Evolutionary conservation across 1,140 invertebrate species (phyloP).

Genomic region (Ridgeia piscesae): DNA sequence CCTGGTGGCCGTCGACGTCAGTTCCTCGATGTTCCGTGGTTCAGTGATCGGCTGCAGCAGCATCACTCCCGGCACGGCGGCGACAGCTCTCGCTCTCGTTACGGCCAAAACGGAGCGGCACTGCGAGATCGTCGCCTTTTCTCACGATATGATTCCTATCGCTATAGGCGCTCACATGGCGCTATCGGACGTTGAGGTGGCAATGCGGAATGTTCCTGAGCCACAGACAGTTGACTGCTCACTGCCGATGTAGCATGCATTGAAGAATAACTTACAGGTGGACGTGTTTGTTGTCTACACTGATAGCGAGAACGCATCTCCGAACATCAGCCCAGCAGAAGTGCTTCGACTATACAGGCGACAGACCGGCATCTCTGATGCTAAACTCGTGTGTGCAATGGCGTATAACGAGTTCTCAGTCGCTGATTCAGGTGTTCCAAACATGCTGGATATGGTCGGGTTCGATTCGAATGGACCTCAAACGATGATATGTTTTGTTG

Average conservation of each 20-base stretch:
- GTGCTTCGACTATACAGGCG: slow-evolving; percentile 43
- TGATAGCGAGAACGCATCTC: slow-evolving; percentile 47
- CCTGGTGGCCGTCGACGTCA: slow-evolving; percentile 65
- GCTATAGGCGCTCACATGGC: slow-evolving; percentile 24
- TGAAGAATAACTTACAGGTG: slow-evolving; percentile 55
- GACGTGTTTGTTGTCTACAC: slow-evolving; percentile 53
- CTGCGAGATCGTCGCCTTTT: slow-evolving; percentile 47
- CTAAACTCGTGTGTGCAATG: slow-evolving; percentile 61
- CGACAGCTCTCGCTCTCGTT: slow-evolving; percentile 54
- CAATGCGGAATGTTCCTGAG: not conserved
- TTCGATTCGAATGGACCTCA: slow-evolving; percentile 66
- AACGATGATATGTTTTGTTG: slow-evolving; percentile 57
- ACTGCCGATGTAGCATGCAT: slow-evolving; percentile 66
- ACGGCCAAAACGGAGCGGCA: slow-evolving; percentile 36
- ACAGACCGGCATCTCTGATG: slow-evolving; percentile 45
- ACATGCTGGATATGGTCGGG: slow-evolving; percentile 67
- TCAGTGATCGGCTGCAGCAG: slow-evolving; percentile 57
- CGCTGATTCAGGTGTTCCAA: slow-evolving; percentile 60
- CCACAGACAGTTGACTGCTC: slow-evolving; percentile 46
- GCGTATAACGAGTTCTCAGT: slow-evolving; percentile 56
- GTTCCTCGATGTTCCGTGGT: slow-evolving; percentile 56
- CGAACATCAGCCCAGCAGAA: slow-evolving; percentile 37
- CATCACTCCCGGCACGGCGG: slow-evolving; percentile 60
- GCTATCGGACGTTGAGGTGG: slow-evolving; percentile 27
- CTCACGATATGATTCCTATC: slow-evolving; percentile 1